Evolutionary conservation across 2,113 vertebrate species (phyloP), one percentile per base, ranked within the genome.

Genomic region (Caranx melampygus): DNA sequence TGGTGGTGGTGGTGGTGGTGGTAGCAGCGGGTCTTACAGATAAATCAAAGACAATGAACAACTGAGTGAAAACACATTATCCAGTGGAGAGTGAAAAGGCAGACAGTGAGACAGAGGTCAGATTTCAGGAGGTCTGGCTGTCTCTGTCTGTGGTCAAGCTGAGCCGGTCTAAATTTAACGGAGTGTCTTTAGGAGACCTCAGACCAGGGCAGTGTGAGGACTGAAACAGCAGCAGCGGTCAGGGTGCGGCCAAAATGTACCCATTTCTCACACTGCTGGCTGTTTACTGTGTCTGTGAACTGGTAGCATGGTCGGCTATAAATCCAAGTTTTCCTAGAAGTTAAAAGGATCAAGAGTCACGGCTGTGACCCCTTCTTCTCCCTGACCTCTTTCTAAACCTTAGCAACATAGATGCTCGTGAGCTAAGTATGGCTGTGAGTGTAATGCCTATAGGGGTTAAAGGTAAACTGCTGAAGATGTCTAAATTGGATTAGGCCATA

Each of bases 131-230:
- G 89, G 67, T 84, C 80, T 72, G 59, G 18, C 60, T 54, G 78
- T 45, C 78, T 80, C 88, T 87, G 84, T 72, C 88, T 87, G 84
- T 72, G 89, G 89, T 84, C 79, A 61, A 63, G 63, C 72, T 57
- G 81, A 70, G 72, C 33, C 58, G 0, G 57, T 72, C 90, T 89
- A 92, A 89, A 90, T 89, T 85, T 90, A 86, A 69, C 90, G 67
- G 35, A 37, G 21, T 91, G 88, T 85, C 78, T 92, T 91, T 91
- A 74, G 87, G 74, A 79, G 83, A 87, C 78, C 86, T 91, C 87
- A 81, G 72, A 61, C 18, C 60, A 55, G 65, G 33, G 45, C 82
- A 51, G 74, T 57, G 76, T 75, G 72, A 81, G 59, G 83, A 82
- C 85, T 75, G 85, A 75, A 70, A 79, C 87, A 63, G 88, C 72